Conservation (phyloP, 2,113 vertebrate genomes). For the Entelurus aequoreus region DNA sequence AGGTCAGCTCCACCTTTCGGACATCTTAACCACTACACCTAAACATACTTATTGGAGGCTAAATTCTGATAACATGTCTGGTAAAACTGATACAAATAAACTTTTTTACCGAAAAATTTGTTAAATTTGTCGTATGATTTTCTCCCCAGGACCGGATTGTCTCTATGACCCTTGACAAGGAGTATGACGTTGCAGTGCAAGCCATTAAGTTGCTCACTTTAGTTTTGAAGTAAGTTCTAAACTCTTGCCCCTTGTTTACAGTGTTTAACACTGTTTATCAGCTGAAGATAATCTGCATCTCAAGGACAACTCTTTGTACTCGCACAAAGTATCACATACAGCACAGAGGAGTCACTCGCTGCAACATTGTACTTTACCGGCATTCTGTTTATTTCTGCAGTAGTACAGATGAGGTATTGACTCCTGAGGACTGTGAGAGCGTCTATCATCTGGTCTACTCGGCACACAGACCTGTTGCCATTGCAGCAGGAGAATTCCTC, state of each 20-base stretch:
- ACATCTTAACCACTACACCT: constrained; percentile 16
- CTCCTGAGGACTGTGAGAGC: constrained; percentile 97
- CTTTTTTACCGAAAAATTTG: neutral
- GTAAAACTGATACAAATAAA: neutral
- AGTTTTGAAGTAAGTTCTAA: constrained; percentile 92
- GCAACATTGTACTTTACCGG: neutral
- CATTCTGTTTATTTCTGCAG: constrained; percentile 63
- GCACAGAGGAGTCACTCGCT: neutral
- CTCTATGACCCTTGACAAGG: constrained; percentile 98
- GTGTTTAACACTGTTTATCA: neutral
- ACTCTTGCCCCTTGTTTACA: neutral
- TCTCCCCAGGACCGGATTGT: constrained; percentile 89
- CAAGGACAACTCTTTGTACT: neutral
- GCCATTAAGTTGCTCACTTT: constrained; percentile 98
- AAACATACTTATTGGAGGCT: neutral
- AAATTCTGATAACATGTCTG: neutral
- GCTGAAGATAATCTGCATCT: neutral
- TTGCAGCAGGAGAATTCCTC: constrained; percentile 97
- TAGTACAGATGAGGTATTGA: constrained; percentile 97
- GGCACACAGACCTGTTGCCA: constrained; percentile 92
- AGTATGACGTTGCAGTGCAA: constrained; percentile 98
- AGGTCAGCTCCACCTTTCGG: constrained; percentile 78
- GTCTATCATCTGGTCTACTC: constrained; percentile 98
- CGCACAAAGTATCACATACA: neutral
- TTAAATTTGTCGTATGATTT: constrained; percentile 10